A percentile compares a stretch with the other conserved stretches of the same genome.
Evolutionary conservation across 1,140 invertebrate species (phyloP).

Genomic region (Ctenoplectra terminalis): DNA sequence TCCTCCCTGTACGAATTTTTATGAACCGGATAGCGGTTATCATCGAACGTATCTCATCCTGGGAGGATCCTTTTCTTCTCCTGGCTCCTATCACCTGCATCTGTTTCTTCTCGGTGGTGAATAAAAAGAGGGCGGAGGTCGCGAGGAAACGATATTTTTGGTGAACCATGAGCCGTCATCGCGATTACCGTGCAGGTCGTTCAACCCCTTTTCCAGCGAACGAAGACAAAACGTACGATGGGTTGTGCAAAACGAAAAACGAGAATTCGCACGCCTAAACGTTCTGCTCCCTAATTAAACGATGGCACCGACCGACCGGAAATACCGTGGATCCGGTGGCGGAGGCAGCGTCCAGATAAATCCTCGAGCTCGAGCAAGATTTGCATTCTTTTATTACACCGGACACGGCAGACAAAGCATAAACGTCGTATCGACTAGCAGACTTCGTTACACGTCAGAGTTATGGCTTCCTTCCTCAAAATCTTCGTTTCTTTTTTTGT

Average conservation of each 20-base stretch:
- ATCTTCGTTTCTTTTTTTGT: conserved; percentile 24
- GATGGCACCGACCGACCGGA: conserved; percentile 46
- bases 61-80: conserved; percentile 24
- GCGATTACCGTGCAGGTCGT: conserved; percentile 42
- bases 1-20: conserved; percentile 14
- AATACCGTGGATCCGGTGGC: conserved; percentile 55
- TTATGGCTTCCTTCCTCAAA: conserved; percentile 60
- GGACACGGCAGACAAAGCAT: conserved; percentile 49
- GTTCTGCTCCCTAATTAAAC: conserved; percentile 61
- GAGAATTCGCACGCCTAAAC: conserved; percentile 48
- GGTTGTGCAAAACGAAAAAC: conserved; percentile 18
- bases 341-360: conserved; percentile 55
- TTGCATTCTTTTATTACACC: conserved; percentile 62
- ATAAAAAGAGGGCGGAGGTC: conserved; percentile 34
- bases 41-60: conserved; percentile 38
- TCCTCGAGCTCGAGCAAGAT: conserved; percentile 17
- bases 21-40: conserved; percentile 18
- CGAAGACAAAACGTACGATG: not conserved
- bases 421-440: conserved; percentile 49
- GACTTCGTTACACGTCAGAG: conserved; percentile 54
- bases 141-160: conserved; percentile 63
- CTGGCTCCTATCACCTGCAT: conserved; percentile 39
- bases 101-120: conserved; percentile 18
- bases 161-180: conserved; percentile 41
- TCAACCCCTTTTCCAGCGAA: not conserved